phyloP scores from a whole-genome alignment of 2,797 vertebrate genomes.

The Pachyuromys duprasi region DNA sequence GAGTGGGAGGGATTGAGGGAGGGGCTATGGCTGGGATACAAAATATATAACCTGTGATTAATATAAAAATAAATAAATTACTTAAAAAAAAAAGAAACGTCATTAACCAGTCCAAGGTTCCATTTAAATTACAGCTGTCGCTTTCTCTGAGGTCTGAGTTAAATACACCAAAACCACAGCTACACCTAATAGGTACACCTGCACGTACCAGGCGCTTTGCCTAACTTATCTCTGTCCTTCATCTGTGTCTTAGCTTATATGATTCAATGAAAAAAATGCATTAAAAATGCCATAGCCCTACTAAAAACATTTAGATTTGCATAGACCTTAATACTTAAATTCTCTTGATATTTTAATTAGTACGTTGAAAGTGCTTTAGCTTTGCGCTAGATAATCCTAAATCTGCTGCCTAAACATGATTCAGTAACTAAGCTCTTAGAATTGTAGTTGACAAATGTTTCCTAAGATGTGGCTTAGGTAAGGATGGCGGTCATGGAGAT shows the following conservation, averaged over 20 bases:
- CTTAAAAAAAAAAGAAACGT: too few species aligned
- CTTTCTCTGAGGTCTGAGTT: not conserved
- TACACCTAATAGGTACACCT: not conserved
- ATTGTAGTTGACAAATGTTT: not conserved
- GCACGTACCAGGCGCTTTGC: not conserved
- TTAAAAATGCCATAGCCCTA: not conserved
- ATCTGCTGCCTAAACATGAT: not conserved
- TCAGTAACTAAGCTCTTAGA: not conserved
- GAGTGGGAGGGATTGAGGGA: too few species aligned
- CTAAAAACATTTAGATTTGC: not conserved
- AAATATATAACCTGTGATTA: too few species aligned
- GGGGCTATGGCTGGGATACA: too few species aligned
- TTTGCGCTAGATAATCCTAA: not conserved
- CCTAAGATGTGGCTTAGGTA: not conserved
- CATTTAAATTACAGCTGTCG: not conserved
- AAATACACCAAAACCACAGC: not conserved
- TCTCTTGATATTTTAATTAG: constrained; percentile 5
- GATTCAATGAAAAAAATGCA: not conserved
- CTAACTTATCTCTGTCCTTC: not conserved
- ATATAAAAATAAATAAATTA: too few species aligned
- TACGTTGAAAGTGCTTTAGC: not conserved
- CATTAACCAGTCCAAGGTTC: not conserved
- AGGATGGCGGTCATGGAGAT: not conserved
- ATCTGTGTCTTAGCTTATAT: not conserved
- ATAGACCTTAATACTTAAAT: not conserved